These are phyloP conservation scores for Leptopterna dolabrata DNA, from an alignment of 2,888 invertebrate species.

Conservation along the genomic window DNA sequence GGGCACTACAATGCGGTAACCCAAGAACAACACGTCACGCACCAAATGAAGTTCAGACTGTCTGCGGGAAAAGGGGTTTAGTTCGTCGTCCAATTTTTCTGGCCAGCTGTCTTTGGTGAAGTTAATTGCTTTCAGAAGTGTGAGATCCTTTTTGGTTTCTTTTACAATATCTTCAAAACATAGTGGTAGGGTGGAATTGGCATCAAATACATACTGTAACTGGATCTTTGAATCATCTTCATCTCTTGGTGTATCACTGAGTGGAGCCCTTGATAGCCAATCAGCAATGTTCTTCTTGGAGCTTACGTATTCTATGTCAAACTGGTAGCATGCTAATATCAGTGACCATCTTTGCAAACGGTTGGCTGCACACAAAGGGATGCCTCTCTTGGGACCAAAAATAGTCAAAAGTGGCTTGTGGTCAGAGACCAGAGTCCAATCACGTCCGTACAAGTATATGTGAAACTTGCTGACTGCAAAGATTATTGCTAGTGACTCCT, in stretches of 20 bases:
- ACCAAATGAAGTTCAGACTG: not conserved
- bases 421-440: not conserved
- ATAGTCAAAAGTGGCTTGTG: not conserved
- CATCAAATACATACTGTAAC: not conserved
- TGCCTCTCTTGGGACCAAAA: not conserved
- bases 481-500: not conserved
- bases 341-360: not conserved
- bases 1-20: not conserved
- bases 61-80: not conserved
- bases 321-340: not conserved
- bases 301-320: not conserved
- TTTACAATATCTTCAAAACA: not conserved
- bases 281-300: not conserved
- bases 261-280: not conserved
- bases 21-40: not conserved
- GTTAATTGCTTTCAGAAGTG: not conserved
- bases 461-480: not conserved
- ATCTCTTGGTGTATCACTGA: not conserved
- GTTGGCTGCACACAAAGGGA: not conserved
- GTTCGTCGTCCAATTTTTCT: not conserved
- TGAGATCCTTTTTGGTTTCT: not conserved
- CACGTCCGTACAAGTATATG: not conserved
- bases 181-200: not conserved
- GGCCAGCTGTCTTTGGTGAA: not conserved
- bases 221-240: not conserved